Conservation (phyloP, 2,113 vertebrate genomes). For the Myrmophylax atrothorax region DNA sequence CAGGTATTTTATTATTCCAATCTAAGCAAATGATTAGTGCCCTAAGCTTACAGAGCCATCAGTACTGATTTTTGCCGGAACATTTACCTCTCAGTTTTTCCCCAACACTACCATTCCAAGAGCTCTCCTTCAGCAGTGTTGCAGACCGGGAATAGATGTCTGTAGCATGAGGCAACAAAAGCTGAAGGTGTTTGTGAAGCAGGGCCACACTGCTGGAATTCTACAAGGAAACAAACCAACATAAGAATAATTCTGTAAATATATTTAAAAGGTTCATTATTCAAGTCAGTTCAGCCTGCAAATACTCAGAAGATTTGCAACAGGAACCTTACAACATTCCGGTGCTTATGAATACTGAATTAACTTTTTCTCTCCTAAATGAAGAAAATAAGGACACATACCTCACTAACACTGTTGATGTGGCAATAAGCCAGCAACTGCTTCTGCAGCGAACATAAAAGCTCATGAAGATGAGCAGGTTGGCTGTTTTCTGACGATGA, state of each 20-base stretch:
- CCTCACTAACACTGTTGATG: conserved; percentile 91
- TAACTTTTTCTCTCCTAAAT: background rate
- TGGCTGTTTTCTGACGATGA: conserved; percentile 95
- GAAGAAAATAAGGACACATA: conserved; percentile 42
- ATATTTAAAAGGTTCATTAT: background rate
- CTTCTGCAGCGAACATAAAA: conserved; percentile 96
- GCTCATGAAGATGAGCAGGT: conserved; percentile 95
- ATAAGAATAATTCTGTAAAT: background rate
- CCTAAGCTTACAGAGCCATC: background rate
- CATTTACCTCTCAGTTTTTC: conserved; percentile 90
- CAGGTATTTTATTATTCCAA: background rate
- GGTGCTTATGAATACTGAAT: background rate
- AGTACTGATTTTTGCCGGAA: background rate
- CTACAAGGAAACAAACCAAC: conserved; percentile 66
- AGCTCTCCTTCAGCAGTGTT: conserved; percentile 89
- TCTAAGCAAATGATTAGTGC: background rate
- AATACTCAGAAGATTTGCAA: background rate
- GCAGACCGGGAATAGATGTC: conserved; percentile 95
- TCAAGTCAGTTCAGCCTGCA: conserved; percentile 9
- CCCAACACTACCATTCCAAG: conserved; percentile 92
- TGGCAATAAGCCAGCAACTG: conserved; percentile 96
- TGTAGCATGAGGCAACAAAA: conserved; percentile 93
- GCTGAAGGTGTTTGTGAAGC: conserved; percentile 96
- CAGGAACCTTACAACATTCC: background rate
- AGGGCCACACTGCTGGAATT: conserved; percentile 96